Evolutionary conservation across 2,888 invertebrate genomes (phyloP).

Genomic region (Hyles lineata): DNA sequence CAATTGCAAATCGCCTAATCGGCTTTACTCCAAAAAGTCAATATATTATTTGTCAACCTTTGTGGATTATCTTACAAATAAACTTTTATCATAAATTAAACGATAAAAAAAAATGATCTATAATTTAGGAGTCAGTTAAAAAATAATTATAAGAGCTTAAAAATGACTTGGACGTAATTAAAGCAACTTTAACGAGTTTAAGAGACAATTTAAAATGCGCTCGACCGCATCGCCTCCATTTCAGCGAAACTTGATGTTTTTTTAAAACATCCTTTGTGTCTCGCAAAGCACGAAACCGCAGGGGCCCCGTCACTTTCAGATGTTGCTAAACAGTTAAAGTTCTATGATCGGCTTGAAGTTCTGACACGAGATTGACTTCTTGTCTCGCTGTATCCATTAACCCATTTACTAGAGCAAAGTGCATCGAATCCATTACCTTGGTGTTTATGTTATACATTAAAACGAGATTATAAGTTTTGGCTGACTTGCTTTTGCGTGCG

Average conservation of each 20-base stretch:
- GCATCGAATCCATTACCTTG: not conserved
- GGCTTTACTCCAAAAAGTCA: no score
- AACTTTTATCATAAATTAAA: no score
- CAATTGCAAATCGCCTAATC: no score
- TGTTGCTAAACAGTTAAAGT: constrained; percentile 4
- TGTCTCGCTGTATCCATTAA: constrained; percentile 21
- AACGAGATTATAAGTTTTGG: not conserved
- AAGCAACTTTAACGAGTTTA: not conserved
- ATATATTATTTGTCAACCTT: no score
- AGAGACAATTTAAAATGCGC: constrained; percentile 1
- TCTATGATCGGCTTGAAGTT: constrained; percentile 13
- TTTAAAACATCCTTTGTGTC: not conserved
- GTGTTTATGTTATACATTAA: not conserved
- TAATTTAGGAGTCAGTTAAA: not conserved
- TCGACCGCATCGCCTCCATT: not conserved
- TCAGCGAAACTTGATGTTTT: not conserved
- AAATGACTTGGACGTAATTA: not conserved
- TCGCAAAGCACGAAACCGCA: not conserved
- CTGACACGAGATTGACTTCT: constrained; percentile 26
- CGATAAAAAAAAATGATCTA: not conserved
- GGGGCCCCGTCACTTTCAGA: not conserved
- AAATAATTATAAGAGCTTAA: not conserved
- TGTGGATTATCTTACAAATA: no score
- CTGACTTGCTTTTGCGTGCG: not conserved
- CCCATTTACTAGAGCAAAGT: constrained; percentile 11